These are phyloP conservation scores for Electrona antarctica DNA, from an alignment of 2,113 vertebrate genomes.

Conservation along the genomic window DNA sequence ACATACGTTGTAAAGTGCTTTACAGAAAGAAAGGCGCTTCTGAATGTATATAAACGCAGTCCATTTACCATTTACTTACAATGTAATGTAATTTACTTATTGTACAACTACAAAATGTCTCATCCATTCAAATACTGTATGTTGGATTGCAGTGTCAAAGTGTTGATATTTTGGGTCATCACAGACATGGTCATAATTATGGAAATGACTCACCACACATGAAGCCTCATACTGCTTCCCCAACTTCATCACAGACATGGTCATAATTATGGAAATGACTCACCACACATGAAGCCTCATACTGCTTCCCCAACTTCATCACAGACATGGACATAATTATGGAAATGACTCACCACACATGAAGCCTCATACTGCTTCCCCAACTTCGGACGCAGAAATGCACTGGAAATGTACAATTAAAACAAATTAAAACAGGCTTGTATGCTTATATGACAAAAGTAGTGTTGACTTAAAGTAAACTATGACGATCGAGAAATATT, in stretches of 20 bases:
- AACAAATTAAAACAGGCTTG: neutral
- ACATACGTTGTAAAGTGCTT: too few species aligned
- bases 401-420: constrained; percentile 79
- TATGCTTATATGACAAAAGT: neutral
- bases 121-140: constrained; percentile 11
- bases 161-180: constrained; percentile 30
- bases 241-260: constrained; percentile 86
- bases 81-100: too few species aligned
- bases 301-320: constrained; percentile 98
- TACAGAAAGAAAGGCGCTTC: too few species aligned
- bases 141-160: constrained; percentile 49
- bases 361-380: constrained; percentile 99
- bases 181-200: constrained; percentile 29
- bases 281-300: constrained; percentile 99
- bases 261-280: constrained; percentile 70
- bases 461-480: too few species aligned
- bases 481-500: neutral
- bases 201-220: constrained; percentile 91
- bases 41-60: too few species aligned
- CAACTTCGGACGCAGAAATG: constrained; percentile 97
- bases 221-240: constrained; percentile 99
- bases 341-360: constrained; percentile 91
- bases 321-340: constrained; percentile 34
- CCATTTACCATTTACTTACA: too few species aligned
- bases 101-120: too few species aligned